A percentile compares a stretch with the other conserved stretches of the same genome.
Evolutionary conservation across 64 coral and sea anemone genomes (phyloP).

Genomic region (Stichodactyla helianthus): DNA sequence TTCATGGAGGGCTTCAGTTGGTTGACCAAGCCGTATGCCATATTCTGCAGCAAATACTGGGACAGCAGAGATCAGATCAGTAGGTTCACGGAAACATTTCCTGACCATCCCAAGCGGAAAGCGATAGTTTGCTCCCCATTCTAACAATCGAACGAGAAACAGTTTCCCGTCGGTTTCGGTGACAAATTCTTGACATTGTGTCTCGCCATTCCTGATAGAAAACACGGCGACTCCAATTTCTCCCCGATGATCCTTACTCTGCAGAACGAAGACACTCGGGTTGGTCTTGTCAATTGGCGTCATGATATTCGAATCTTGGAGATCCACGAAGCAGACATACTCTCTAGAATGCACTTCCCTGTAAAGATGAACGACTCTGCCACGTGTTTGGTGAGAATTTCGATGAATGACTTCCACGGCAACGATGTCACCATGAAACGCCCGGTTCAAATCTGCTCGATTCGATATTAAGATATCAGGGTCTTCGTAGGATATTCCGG

Average conservation of each 20-base stretch:
- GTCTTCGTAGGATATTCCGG: neutral
- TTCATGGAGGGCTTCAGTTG: constrained; percentile 39
- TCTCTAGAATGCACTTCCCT: constrained; percentile 69
- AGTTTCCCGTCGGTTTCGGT: constrained; percentile 69
- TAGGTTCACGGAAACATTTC: constrained; percentile 51
- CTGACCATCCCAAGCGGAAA: constrained; percentile 88
- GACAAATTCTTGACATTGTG: constrained; percentile 49
- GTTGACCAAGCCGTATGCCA: constrained; percentile 45
- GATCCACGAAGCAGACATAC: constrained; percentile 68
- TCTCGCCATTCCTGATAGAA: constrained; percentile 34
- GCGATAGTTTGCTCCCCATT: constrained; percentile 89
- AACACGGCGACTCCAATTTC: constrained; percentile 81
- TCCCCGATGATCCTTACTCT: constrained; percentile 69
- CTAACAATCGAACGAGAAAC: constrained; percentile 81
- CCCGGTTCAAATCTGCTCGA: constrained; percentile 71
- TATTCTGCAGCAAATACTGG: constrained; percentile 67
- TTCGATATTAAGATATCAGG: constrained; percentile 60
- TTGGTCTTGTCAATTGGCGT: constrained; percentile 79
- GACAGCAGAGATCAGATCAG: constrained; percentile 21
- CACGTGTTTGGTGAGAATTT: constrained; percentile 18
- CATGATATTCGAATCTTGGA: constrained; percentile 74
- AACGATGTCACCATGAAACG: constrained; percentile 82
- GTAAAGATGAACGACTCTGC: constrained; percentile 70
- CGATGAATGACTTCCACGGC: constrained; percentile 50
- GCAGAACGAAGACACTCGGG: constrained; percentile 77